Evolutionary conservation across 2,113 vertebrate species (phyloP), one percentile per base, ranked within the genome.

Genomic region (Antennarius striatus): DNA sequence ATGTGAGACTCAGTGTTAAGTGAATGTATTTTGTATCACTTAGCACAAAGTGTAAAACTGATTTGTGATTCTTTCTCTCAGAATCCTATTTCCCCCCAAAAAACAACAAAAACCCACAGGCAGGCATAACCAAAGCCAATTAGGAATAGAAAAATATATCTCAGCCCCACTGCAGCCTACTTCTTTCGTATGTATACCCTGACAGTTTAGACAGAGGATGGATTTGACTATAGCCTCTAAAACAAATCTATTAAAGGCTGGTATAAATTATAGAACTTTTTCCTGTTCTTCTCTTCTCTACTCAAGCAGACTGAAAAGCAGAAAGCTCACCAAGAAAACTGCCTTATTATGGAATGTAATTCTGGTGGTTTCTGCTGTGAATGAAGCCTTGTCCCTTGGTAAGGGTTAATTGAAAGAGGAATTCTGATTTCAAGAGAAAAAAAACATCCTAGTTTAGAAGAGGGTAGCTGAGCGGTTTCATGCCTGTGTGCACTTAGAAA

Each of bases 171-270:
- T 46, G 51, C 1, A 53, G 69, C 7, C 7, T 16, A 30, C 47
- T 53, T 51, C 72, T 75, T 80, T 82, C 56, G 72, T 66, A 49
- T 64, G 58, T 73, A 56, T 75, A 84, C 79, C 75, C 66, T 86
- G 71, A 79, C 51, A 67, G 45, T 81, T 69, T 73, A 72, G 73
- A 79, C 52, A 68, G 64, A 78, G 48, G 77, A 64, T 56, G 60
- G 66, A 70, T 80, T 74, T 77, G 71, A 85, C 85, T 82, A 87
- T 68, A 82, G 62, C 75, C 67, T 30, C 39, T 73, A 75, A 81
- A 77, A 48, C 55, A 75, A 55, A 67, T 84, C 68, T 56, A 72
- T 86, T 75, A 82, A 75, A 73, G 61, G 71, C 66, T 63, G 49
- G 51, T 62, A 63, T 75, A 81, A 72, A 83, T 84, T 62, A 75